These are phyloP conservation scores for Darevskia nairensis DNA, from an alignment of 2,797 vertebrate genomes.

Conservation along the genomic window DNA sequence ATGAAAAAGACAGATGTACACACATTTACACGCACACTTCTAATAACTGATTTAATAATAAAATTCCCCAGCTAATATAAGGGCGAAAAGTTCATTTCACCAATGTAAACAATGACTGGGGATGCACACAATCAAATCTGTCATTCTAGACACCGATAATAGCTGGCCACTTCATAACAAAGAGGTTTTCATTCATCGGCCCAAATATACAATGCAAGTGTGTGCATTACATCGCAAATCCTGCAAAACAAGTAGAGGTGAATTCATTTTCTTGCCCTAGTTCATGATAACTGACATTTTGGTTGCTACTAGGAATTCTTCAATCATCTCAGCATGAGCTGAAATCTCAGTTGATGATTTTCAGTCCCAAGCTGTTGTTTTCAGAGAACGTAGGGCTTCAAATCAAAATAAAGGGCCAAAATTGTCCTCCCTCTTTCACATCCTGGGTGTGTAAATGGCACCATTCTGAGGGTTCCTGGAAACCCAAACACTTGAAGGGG, in stretches of 20 bases:
- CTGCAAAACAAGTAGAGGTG: not conserved
- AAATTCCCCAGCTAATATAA: not conserved
- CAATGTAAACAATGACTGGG: not conserved
- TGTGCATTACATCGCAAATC: not conserved
- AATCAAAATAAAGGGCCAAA: not conserved
- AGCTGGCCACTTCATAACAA: not conserved
- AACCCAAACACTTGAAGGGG: no score
- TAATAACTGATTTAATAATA: not conserved
- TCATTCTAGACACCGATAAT: not conserved
- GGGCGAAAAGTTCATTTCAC: not conserved
- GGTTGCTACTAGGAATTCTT: not conserved
- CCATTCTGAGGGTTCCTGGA: no score
- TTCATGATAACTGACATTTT: not conserved
- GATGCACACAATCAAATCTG: not conserved
- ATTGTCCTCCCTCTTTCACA: not conserved
- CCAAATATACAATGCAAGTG: not conserved
- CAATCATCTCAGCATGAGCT: not conserved
- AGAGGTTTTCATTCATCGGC: not conserved
- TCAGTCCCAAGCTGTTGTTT: not conserved
- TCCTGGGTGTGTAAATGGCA: not conserved
- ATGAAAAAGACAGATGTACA: no score
- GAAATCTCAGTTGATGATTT: not conserved
- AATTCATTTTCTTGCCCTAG: no score
- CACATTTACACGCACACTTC: not conserved
- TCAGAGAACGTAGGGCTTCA: not conserved